Base-by-base conservation (phyloP, 2,113 vertebrate genomes). In the Silurus glanis region DNA sequence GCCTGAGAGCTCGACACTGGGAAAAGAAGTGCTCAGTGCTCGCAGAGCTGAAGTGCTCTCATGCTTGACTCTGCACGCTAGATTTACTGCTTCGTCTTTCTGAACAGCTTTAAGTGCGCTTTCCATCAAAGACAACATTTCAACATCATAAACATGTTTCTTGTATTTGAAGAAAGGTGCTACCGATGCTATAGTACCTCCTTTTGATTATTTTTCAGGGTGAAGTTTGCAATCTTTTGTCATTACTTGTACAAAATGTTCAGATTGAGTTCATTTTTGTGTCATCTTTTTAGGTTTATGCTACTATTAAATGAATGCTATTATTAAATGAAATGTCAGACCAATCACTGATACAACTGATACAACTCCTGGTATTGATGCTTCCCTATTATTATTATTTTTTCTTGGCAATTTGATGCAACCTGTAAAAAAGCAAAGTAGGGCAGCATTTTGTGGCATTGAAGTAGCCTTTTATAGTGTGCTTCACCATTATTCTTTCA, bases 401-500 rank as follows among this genome's bases (percentile, higher is more conserved):
- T 6, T 84, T 9, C 84, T 53, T 67, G 84, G 37, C 66, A 71
- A 86, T 64, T 86, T 59, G 45, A 82, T 47, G 67, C 45, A 59
- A 28, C 58, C 61, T 86, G 89, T 86, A 88, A 90, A 88, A 37
- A 83, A 91, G 82, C 86, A 85, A 86, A 90, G 86, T 61, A 75
- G 66, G 74, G 87, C 89, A 87, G 51, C 58, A 86, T 88, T 85
- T 83, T 21, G 81, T 61, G 55, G 72, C 72, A 61, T 21, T 74
- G 62, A 62, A 71, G 28, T 67, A 58, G 64, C 62, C 58, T 80
- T 89, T 84, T 86, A 80, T 83, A 74, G 90, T 91, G 90, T 92
- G 91, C 90, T 91, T 92, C 85, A 86, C 74, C 87, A 86, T 85
- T 89, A 71, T 53, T 72, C n/a, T 87, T 71, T 82, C 78, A 89